Conservation (phyloP, 2,113 vertebrate species). For the Sarotherodon lohbergeri region DNA sequence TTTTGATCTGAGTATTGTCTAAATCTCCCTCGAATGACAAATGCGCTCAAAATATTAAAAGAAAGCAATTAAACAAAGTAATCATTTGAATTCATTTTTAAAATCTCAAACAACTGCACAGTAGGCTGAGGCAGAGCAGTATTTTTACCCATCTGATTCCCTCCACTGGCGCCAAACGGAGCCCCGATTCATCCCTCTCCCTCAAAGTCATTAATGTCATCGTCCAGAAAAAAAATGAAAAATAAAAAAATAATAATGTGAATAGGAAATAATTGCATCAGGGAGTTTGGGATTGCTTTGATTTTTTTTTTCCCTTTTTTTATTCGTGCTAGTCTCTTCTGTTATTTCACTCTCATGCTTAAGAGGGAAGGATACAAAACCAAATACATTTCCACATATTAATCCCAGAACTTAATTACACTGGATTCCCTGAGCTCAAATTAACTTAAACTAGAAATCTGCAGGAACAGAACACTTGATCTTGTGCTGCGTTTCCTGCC, state of each 20-base stretch:
- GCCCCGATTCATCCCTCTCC: constrained; percentile 63
- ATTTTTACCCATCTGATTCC: constrained; percentile 23
- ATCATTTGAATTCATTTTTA: not conserved
- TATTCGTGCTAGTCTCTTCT: constrained; percentile 76
- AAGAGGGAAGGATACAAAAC: constrained; percentile 66
- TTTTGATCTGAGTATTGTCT: not conserved
- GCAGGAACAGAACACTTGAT: constrained; percentile 66
- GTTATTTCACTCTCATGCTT: constrained; percentile 67
- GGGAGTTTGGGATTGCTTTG: constrained; percentile 83
- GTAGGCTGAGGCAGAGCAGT: not conserved
- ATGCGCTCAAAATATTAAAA: not conserved
- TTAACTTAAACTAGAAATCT: constrained; percentile 76
- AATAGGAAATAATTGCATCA: constrained; percentile 91
- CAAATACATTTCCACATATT: constrained; percentile 71
- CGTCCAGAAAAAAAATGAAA: constrained; percentile 71
- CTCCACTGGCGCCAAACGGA: constrained; percentile 68
- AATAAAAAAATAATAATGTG: constrained; percentile 78
- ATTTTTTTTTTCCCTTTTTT: constrained; percentile 69
- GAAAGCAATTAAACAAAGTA: not conserved
- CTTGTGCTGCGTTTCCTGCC: constrained; percentile 44
- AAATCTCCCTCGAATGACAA: not conserved
- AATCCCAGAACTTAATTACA: constrained; percentile 78
- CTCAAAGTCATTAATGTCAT: constrained; percentile 90
- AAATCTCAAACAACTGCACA: not conserved
- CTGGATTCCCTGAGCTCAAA: constrained; percentile 65